These are phyloP conservation scores for Drosophila aldrichi DNA, from an alignment of 2,888 invertebrate species.

Conservation along the genomic window DNA sequence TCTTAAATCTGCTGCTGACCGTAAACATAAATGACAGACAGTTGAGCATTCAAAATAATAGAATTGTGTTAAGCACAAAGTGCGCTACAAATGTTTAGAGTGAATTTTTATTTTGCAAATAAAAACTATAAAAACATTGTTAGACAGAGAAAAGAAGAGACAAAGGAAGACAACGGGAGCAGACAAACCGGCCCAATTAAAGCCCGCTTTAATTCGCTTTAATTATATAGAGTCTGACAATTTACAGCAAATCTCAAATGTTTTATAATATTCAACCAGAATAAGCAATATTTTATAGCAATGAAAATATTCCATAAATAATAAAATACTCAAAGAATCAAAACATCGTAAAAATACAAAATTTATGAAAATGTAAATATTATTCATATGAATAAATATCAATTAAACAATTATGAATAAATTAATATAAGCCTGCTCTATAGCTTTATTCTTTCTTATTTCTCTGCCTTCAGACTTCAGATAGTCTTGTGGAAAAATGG, in stretches of 20 bases:
- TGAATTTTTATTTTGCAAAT: neutral
- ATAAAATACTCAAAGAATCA: neutral
- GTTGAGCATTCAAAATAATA: neutral
- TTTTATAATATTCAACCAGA: neutral
- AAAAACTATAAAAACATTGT: neutral
- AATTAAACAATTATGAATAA: neutral
- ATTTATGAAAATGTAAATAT: neutral
- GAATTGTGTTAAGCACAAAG: neutral
- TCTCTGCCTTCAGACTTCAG: neutral
- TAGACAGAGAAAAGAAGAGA: neutral
- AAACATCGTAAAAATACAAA: neutral
- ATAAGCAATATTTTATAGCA: neutral
- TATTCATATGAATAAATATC: neutral
- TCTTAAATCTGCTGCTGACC: neutral
- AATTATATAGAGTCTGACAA: neutral
- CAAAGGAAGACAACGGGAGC: too few species aligned
- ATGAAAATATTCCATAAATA: neutral
- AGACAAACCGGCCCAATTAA: neutral
- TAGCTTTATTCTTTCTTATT: neutral
- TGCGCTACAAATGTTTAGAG: neutral
- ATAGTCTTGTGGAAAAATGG: conserved; percentile 3
- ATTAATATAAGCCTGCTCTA: neutral
- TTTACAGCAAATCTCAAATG: neutral
- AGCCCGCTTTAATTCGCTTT: neutral
- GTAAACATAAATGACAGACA: neutral